Percentiles rank a stretch among this genome's conserved stretches.
Evolutionary conservation across 2,888 invertebrate species (phyloP).

Genomic region (Aplocera efformata): DNA sequence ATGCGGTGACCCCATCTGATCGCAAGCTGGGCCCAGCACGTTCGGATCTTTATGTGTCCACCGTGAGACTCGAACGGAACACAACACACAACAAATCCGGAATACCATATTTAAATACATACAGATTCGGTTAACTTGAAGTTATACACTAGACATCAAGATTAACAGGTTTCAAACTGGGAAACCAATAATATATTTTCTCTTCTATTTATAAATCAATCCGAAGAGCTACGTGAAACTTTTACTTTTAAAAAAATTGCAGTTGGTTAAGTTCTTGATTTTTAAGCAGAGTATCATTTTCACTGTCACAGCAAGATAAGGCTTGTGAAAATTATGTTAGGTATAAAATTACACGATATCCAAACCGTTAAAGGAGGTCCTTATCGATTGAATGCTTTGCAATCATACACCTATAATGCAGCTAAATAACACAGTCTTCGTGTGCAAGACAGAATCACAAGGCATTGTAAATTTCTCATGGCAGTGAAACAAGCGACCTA

Average conservation of each 20-base stretch:
- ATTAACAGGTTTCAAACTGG: too few species aligned
- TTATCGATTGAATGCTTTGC: conserved; percentile 29
- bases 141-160: too few species aligned
- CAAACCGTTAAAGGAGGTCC: conserved; percentile 21
- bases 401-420: conserved; percentile 29
- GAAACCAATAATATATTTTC: too few species aligned
- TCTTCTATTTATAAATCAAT: too few species aligned
- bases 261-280: background rate
- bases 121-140: too few species aligned
- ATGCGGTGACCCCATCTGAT: conserved; percentile 80
- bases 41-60: conserved; percentile 42
- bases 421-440: conserved; percentile 30
- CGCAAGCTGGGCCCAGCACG: conserved; percentile 60
- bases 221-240: too few species aligned
- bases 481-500: conserved; percentile 27
- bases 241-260: background rate
- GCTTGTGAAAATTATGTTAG: conserved; percentile 8
- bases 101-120: too few species aligned
- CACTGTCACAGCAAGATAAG: conserved; percentile 4
- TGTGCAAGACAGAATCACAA: conserved; percentile 28
- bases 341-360: conserved; percentile 14
- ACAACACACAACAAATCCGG: too few species aligned
- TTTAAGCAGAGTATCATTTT: conserved; percentile 7
- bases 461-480: conserved; percentile 29
- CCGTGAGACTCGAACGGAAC: conserved; percentile 24